Base-by-base conservation (phyloP, 2,888 invertebrate genomes). In the Agriopis aurantiaria region DNA sequence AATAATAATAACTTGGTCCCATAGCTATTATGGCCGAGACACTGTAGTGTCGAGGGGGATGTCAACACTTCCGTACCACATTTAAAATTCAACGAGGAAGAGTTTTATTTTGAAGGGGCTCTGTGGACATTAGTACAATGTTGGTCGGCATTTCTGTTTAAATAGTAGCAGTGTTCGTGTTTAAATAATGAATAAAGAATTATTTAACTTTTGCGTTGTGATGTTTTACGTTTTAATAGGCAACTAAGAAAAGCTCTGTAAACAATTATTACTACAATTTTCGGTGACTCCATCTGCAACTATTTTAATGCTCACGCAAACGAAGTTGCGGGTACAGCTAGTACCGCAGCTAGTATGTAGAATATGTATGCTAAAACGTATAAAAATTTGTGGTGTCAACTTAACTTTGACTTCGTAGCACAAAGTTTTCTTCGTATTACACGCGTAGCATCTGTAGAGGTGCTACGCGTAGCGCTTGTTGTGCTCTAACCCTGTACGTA, bases 11-110 rank as follows among this genome's bases (percentile, higher is more conserved):
- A 52, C 58, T 63, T 48, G 48, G 58, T 11, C 56, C 57, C 33
- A 6, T n/a, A 46, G 59, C 59, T 57, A 68, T 63, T 63, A 63
- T 41, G 43, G 48, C n/a, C n/a, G n/a, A 33, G 63, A 63, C 63
- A 51, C 56, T 53, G 62, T 33, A 33, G 53, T 11, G 52, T 53
- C 46, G 52, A 53, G 53, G 45, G 12, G 53, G 45, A 52, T 52
- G 61, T 52, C 53, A 45, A 53, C 62, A 45, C 62, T 62, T 53
- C 62, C 53, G 52, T 45, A 12, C n/a, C 33, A 46, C 33, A 45
- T 62, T 62, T 45, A 62, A 53, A 62, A 62, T 62, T 62, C 62
- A 53, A 46, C 53, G 52, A 62, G n/a, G 46, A 45, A 33, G 17
- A 59, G 12, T 49, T 59, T 62, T 52, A 45, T 53, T 52, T 62